A percentile compares a stretch with the other conserved stretches of the same genome.
phyloP scores from a whole-genome alignment of 2,888 invertebrate species.

The Sinelater perroti region DNA sequence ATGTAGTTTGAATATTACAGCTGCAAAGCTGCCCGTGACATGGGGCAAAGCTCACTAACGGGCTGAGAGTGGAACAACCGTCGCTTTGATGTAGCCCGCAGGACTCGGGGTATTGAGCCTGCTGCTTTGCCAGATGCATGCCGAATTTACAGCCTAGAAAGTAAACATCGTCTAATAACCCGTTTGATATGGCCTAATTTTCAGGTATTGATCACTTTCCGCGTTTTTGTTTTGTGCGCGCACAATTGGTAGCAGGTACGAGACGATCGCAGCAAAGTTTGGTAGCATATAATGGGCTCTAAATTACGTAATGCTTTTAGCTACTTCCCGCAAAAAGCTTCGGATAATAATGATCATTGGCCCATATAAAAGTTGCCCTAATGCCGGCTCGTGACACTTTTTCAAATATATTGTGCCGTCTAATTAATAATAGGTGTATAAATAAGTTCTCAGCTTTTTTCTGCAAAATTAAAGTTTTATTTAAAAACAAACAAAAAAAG shows the following conservation, averaged over 20 bases:
- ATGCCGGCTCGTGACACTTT: too few relatives aligned
- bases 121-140: conserved; percentile 5
- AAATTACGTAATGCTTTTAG: conserved; percentile 26
- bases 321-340: conserved; percentile 10
- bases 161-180: conserved; percentile 19
- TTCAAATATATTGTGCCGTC: too few relatives aligned
- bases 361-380: neutral
- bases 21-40: neutral
- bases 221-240: conserved; percentile 23
- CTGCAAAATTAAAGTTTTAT: too few relatives aligned
- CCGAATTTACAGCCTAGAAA: conserved; percentile 7
- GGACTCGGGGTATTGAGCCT: conserved; percentile 18
- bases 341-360: neutral
- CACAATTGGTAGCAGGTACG: conserved; percentile 28
- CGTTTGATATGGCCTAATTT: conserved; percentile 27
- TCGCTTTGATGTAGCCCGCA: conserved; percentile 25
- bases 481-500: too few relatives aligned
- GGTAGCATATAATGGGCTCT: neutral
- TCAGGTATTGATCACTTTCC: conserved; percentile 27
- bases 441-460: too few relatives aligned
- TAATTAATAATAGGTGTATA: too few relatives aligned
- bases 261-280: conserved; percentile 18
- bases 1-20: neutral
- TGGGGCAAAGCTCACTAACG: conserved; percentile 5
- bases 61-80: conserved; percentile 14